These are phyloP conservation scores for Agonopterix alstromeriana DNA, from an alignment of 2,888 invertebrate genomes.

Conservation along the genomic window DNA sequence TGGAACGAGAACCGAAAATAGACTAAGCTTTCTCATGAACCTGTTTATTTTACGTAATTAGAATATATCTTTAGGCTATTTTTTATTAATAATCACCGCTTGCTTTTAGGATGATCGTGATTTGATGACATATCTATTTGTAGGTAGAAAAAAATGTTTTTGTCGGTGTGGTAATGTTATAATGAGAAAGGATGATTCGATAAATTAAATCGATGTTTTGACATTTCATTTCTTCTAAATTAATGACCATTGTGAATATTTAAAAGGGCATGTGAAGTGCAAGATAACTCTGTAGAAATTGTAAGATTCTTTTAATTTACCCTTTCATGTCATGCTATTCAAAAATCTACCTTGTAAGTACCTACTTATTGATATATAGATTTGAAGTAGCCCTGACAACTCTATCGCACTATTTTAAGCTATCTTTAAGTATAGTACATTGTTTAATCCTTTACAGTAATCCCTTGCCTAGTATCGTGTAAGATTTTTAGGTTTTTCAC, in stretches of 20 bases:
- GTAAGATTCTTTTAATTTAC: neutral
- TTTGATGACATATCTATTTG: conserved; percentile 72
- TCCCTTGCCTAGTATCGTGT: conserved; percentile 64
- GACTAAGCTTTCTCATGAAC: conserved; percentile 1
- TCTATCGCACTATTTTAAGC: conserved; percentile 63
- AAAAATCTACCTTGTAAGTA: too few relatives aligned
- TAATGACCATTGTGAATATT: conserved; percentile 4
- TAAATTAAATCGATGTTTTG: conserved; percentile 9
- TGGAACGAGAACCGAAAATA: neutral
- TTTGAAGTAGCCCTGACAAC: conserved; percentile 15
- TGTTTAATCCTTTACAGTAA: conserved; percentile 65
- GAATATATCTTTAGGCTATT: conserved; percentile 13
- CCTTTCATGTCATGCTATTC: neutral
- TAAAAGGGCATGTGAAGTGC: neutral
- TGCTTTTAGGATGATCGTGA: conserved; percentile 65
- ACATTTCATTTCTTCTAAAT: conserved; percentile 16
- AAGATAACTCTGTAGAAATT: too few relatives aligned
- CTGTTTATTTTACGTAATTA: conserved; percentile 5
- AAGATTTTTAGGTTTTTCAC: conserved; percentile 74
- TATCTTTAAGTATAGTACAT: conserved; percentile 71
- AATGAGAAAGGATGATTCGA: conserved; percentile 30
- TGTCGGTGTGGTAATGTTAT: conserved; percentile 48
- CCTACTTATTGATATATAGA: too few relatives aligned
- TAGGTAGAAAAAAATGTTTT: conserved; percentile 65
- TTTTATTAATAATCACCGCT: conserved; percentile 39